phyloP scores from a whole-genome alignment of 2,797 vertebrate genomes.

The Tapirus indicus region DNA sequence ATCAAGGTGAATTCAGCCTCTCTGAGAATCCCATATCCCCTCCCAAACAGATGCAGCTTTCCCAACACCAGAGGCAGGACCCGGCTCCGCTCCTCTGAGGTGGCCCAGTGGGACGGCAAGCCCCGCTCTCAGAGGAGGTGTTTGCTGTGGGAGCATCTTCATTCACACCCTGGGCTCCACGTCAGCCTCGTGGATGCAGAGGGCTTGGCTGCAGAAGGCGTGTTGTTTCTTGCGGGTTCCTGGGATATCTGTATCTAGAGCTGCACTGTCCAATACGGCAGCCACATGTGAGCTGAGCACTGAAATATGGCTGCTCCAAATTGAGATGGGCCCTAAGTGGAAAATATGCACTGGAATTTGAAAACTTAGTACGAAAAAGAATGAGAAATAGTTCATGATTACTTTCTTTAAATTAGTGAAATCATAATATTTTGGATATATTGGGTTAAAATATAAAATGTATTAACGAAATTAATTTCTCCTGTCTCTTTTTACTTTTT shows the following conservation, averaged over 20 bases:
- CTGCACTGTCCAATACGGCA: neutral
- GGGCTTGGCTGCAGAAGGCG: neutral
- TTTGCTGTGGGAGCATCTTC: neutral
- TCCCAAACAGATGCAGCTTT: accelerated
- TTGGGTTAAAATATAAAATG: neutral
- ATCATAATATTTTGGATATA: neutral
- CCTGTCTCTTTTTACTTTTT: neutral
- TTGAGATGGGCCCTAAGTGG: neutral
- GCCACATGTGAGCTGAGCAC: accelerated
- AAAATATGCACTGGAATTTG: neutral
- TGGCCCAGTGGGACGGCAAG: neutral
- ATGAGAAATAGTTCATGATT: neutral
- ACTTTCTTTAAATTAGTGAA: neutral
- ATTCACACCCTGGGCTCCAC: accelerated
- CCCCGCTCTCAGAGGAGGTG: neutral
- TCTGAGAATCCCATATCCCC: neutral
- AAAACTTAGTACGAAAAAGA: neutral
- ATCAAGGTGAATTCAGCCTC: accelerated
- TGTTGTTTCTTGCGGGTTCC: neutral
- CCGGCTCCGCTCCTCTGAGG: accelerated
- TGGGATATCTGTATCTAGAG: neutral
- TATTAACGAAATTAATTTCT: neutral
- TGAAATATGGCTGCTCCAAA: accelerated
- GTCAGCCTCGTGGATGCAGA: accelerated
- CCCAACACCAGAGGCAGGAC: accelerated